These are phyloP conservation scores for Apotomis betuletana DNA, from an alignment of 2,888 invertebrate species.

Conservation along the genomic window DNA sequence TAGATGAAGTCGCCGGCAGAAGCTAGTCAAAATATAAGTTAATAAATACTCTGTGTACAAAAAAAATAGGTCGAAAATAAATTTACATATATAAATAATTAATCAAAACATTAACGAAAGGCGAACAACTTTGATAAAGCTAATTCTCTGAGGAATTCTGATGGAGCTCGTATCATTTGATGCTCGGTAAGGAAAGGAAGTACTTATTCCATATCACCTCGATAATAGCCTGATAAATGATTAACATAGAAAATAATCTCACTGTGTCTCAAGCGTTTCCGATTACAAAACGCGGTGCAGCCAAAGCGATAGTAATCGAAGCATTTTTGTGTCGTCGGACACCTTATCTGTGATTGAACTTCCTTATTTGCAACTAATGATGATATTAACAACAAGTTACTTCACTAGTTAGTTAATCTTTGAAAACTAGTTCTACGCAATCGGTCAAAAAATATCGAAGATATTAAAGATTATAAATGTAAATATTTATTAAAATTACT, in stretches of 20 bases:
- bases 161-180: slow-evolving; percentile 7
- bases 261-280: slow-evolving; percentile 43
- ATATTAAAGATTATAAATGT: too few relatives aligned
- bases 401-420: background rate
- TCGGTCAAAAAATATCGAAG: background rate
- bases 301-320: slow-evolving; percentile 35
- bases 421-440: background rate
- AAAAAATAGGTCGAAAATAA: too few relatives aligned
- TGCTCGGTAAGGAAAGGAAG: slow-evolving; percentile 32
- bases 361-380: slow-evolving; percentile 45
- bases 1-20: too few relatives aligned
- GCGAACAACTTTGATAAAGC: background rate
- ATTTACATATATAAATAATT: too few relatives aligned
- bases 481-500: too few relatives aligned
- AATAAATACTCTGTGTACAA: too few relatives aligned
- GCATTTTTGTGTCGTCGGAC: slow-evolving; percentile 39
- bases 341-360: slow-evolving; percentile 49
- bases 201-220: slow-evolving; percentile 35
- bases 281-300: slow-evolving; percentile 49
- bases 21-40: too few relatives aligned
- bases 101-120: too few relatives aligned
- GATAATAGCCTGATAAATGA: slow-evolving; percentile 36
- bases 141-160: slow-evolving; percentile 6
- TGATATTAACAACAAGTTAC: slow-evolving; percentile 19
- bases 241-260: slow-evolving; percentile 36